Evolutionary conservation across 2,888 invertebrate genomes (phyloP), one percentile per base, ranked within the genome.

Genomic region (Clivina fossor): DNA sequence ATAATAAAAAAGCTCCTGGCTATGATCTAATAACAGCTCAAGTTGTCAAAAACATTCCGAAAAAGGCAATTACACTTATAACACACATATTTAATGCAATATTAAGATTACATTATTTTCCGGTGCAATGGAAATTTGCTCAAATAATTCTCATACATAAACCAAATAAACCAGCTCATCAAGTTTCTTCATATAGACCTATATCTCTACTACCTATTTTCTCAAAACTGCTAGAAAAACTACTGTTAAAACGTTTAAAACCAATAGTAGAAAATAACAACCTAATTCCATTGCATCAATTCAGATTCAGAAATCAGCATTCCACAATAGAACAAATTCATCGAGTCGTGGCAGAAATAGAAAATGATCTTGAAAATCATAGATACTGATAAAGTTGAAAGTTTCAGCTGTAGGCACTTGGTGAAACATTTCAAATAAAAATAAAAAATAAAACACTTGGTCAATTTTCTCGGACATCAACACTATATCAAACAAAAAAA

Each of bases 1-100:
- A 55, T 30, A 18, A 56, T 9, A 59, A 57, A 51, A 64, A 62
- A 59, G 50, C 60, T 18, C 60, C 65, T 15, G 64, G 63, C 3
- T 60, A 57, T 18, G 67, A 66, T 41, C 55, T 62, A 15, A 64
- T 68, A 3, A 65, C 60, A 11, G 62, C 59, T 1, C 49, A 58
- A 9, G 22, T 65, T 2, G 49, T 62, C 59, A 64, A 64, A 57
- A 55, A 63, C 16, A 60, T 65, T 8, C 63, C 66, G 8, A 37
- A 22, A 55, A 63, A 63, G 48, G 61, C 55, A 3, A 49, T 65
- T 5, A 26, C 58, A 1, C 56, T 58, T 26, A 26, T 69, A 2
- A 62, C 64, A 2, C 44, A 58, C 11, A 37, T 66, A 1, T 60
- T 60, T 8, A 68, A 68, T 38, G 63, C 67, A 19, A 37, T 48